phyloP scores from a whole-genome alignment of 2,797 vertebrate genomes.

The Sandelia bainsii region DNA sequence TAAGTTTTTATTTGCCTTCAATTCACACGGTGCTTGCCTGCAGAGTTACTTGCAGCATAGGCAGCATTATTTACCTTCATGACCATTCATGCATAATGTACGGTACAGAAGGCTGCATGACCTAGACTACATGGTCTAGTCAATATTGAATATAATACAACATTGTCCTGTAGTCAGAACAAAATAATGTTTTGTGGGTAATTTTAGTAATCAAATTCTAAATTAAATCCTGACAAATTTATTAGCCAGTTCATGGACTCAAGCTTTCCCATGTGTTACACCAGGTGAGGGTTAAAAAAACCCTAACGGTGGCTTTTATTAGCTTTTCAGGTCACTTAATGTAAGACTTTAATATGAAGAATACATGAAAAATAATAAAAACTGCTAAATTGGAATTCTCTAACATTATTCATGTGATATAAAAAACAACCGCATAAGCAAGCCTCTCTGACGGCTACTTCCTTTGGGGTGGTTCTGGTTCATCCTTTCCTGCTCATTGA shows the following conservation, averaged over 20 bases:
- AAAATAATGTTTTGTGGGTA: conserved; percentile 25
- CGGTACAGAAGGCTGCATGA: conserved; percentile 12
- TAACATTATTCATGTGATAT: not conserved
- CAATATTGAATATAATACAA: conserved; percentile 17
- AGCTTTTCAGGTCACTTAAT: not conserved
- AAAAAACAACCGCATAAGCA: not conserved
- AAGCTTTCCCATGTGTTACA: conserved; percentile 2
- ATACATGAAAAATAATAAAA: conserved; percentile 24
- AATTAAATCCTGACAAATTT: conserved; percentile 36
- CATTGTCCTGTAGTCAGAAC: conserved; percentile 25
- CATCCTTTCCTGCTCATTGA: conserved; percentile 27
- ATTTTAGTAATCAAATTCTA: conserved; percentile 15
- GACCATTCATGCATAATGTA: conserved; percentile 46
- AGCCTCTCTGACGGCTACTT: not conserved
- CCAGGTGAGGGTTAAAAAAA: not conserved
- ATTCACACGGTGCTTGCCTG: conserved; percentile 34
- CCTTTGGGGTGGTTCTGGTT: conserved; percentile 8
- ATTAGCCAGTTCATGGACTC: conserved; percentile 42
- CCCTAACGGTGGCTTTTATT: not conserved
- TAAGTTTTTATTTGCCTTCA: conserved; percentile 41
- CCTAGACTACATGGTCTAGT: not conserved
- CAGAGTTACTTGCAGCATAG: conserved; percentile 7
- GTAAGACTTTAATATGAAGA: conserved; percentile 1
- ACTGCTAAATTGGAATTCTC: not conserved
- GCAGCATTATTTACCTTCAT: conserved; percentile 47